Conservation (phyloP, 2,888 invertebrate species). For the Agrotis puta region DNA sequence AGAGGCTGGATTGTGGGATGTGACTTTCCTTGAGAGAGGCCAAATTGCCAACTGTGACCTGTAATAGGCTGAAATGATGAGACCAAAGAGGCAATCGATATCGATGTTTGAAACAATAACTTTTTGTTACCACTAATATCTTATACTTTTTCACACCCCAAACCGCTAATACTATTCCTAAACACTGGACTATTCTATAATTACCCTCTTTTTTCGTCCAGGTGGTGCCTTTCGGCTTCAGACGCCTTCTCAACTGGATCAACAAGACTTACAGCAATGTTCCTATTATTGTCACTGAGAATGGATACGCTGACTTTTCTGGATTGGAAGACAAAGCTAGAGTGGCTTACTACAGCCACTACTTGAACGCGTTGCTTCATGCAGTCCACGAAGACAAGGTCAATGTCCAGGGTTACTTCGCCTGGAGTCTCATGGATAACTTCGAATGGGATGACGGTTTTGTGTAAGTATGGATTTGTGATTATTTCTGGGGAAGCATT, state of each 20-base stretch:
- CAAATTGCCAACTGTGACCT: too few relatives aligned
- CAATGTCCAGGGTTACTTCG: constrained; percentile 93
- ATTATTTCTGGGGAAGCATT: not conserved
- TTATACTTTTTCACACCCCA: not conserved
- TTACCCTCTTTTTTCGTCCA: constrained; percentile 65
- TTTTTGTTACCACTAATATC: not conserved
- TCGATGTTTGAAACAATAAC: not conserved
- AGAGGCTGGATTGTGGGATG: too few relatives aligned
- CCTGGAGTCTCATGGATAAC: constrained; percentile 96
- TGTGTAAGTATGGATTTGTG: constrained; percentile 88
- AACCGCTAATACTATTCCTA: not conserved
- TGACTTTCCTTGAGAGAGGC: too few relatives aligned
- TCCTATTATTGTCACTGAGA: constrained; percentile 90
- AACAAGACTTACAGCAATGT: constrained; percentile 88
- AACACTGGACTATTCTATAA: not conserved
- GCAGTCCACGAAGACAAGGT: constrained; percentile 91
- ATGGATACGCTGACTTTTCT: constrained; percentile 89
- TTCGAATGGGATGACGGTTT: constrained; percentile 96
- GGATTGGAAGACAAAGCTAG: constrained; percentile 89
- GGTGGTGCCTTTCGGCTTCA: constrained; percentile 91
- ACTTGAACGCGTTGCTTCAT: constrained; percentile 86
- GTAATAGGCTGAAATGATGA: too few relatives aligned
- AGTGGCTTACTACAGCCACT: constrained; percentile 91
- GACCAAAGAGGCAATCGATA: too few relatives aligned
- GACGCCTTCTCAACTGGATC: constrained; percentile 90